A percentile compares a stretch with the other conserved stretches of the same genome.
These are phyloP conservation scores for Augochlora pura DNA, from an alignment of 1,140 invertebrate species.

Conservation along the genomic window DNA sequence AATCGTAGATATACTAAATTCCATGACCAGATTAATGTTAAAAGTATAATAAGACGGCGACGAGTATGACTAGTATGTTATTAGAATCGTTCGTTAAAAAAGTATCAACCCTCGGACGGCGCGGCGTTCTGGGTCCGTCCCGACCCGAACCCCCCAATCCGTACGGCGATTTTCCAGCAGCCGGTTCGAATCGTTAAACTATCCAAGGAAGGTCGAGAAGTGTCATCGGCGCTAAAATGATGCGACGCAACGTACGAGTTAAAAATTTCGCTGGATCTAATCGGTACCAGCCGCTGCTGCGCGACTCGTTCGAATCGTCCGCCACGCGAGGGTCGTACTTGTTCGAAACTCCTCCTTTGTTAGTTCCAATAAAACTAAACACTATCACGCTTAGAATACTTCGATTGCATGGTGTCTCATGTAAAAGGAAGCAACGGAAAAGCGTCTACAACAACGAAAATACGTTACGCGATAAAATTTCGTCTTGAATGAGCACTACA, in stretches of 20 bases:
- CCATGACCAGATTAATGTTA: conserved; percentile 52
- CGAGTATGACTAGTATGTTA: conserved; percentile 56
- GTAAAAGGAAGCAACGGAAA: conserved; percentile 32
- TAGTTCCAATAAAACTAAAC: conserved; percentile 40
- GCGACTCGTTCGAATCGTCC: no score
- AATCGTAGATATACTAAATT: conserved; percentile 43
- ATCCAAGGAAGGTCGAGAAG: no score
- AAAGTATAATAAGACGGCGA: conserved; percentile 35
- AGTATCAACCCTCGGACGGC: conserved; percentile 28
- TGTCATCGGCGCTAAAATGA: no score
- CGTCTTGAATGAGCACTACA: background rate
- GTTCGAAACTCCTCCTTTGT: conserved; percentile 32
- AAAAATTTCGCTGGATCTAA: no score
- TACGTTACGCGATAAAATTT: conserved; percentile 17
- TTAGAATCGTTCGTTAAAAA: conserved; percentile 54
- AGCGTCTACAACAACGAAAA: conserved; percentile 35
- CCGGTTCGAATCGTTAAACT: no score
- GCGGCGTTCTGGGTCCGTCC: no score
- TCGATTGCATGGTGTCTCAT: conserved; percentile 6
- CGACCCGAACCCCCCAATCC: no score
- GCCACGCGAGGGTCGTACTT: conserved; percentile 10
- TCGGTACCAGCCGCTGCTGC: no score
- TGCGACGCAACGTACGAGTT: no score
- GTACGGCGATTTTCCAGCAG: no score
- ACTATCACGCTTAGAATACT: conserved; percentile 34